Evolutionary conservation across 2,797 vertebrate genomes (phyloP).

Genomic region (Microcaecilia unicolor): DNA sequence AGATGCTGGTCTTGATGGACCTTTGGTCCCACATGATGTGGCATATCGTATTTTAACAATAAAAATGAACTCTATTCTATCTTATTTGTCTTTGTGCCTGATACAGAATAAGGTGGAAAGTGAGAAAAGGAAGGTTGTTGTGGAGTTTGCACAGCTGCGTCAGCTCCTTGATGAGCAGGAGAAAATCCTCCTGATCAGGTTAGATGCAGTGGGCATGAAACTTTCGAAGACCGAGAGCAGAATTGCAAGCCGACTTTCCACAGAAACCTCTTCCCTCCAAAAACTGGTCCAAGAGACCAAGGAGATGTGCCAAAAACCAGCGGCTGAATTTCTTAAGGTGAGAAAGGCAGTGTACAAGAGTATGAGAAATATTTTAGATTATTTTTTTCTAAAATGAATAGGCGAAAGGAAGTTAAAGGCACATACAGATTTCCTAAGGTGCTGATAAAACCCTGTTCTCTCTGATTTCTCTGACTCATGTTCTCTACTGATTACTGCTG

Average conservation of each 20-base stretch:
- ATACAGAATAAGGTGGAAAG: slow-evolving; percentile 49
- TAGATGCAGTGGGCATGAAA: slow-evolving; percentile 43
- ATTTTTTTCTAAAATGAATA: no score
- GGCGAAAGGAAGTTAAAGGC: no score
- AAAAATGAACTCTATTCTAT: background rate
- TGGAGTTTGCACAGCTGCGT: slow-evolving; percentile 46
- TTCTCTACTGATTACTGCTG: no score
- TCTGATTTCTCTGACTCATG: background rate
- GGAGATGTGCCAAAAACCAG: slow-evolving; percentile 46
- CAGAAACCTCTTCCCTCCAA: slow-evolving; percentile 33
- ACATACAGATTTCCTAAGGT: no score
- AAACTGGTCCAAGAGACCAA: slow-evolving; percentile 42
- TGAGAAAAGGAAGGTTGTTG: slow-evolving; percentile 47
- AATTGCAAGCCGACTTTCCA: slow-evolving; percentile 24
- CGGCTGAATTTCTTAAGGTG: slow-evolving; percentile 47
- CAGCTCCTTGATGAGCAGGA: slow-evolving; percentile 52
- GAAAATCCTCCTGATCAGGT: slow-evolving; percentile 40
- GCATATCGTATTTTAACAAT: slow-evolving; percentile 4
- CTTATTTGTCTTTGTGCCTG: background rate
- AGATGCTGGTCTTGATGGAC: background rate
- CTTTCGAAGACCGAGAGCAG: slow-evolving; percentile 29
- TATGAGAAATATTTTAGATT: no score
- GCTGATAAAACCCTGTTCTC: background rate
- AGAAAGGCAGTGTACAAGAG: background rate
- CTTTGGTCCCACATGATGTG: slow-evolving; percentile 3